A percentile compares a stretch with the other conserved stretches of the same genome.
These are phyloP conservation scores for Okapia johnstoni DNA, from an alignment of 2,113 vertebrate species.

Conservation along the genomic window DNA sequence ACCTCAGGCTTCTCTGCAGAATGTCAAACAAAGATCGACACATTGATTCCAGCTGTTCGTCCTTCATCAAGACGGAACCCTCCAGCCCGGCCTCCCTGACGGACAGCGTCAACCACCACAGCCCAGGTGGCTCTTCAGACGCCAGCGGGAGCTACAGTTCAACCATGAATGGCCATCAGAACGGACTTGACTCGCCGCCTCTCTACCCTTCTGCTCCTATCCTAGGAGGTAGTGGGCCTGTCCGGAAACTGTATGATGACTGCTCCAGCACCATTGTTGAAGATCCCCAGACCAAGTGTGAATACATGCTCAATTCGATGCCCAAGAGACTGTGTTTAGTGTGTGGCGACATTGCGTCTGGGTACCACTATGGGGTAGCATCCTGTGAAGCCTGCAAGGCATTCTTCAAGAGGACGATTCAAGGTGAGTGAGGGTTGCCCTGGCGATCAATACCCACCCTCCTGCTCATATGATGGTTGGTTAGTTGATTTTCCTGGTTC, in stretches of 20 bases:
- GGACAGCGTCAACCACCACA: conserved; percentile 99
- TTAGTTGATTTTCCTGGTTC: neutral
- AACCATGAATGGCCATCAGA: conserved; percentile 99
- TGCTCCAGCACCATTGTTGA: conserved; percentile 98
- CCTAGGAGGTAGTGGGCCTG: conserved; percentile 90
- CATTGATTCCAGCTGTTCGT: conserved; percentile 99
- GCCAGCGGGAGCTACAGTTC: conserved; percentile 99
- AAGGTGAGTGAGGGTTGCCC: conserved; percentile 91
- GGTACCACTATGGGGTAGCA: conserved; percentile 99
- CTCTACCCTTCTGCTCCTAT: conserved; percentile 93
- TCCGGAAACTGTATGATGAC: conserved; percentile 97
- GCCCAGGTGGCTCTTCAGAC: conserved; percentile 98
- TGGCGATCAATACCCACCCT: neutral
- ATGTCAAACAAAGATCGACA: conserved; percentile 99
- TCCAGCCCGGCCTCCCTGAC: conserved; percentile 99
- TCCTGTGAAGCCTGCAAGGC: conserved; percentile 99
- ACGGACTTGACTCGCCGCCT: conserved; percentile 97
- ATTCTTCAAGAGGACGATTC: conserved; percentile 99
- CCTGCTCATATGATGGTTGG: neutral
- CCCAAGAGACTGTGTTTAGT: conserved; percentile 99
- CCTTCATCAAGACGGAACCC: conserved; percentile 99
- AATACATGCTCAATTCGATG: conserved; percentile 99
- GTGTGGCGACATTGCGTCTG: conserved; percentile 98
- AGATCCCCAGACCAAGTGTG: conserved; percentile 99
- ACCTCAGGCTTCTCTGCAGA: conserved; percentile 99